Evolutionary conservation across 2,888 invertebrate genomes (phyloP), one percentile per base, ranked within the genome.

Genomic region (Gymnocheta viridis): DNA sequence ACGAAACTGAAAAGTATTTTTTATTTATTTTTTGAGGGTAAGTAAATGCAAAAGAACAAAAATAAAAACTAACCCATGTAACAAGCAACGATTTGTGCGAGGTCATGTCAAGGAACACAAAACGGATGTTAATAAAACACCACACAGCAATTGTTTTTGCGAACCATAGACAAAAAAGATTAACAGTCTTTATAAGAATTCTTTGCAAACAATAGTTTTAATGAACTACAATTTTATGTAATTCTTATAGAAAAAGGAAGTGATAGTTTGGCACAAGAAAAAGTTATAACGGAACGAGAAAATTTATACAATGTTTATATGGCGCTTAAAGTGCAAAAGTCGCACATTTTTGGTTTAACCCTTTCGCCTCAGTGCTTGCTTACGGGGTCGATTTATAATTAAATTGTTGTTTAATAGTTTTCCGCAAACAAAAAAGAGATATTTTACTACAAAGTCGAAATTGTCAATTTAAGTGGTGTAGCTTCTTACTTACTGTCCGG

Each of bases 261-360:
- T 67, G 35, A 73, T 44, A 73, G 82, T 73, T 72, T 60, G 49
- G 66, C 56, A 60, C 67, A 60, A 56, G 12, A n/a, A 27, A 29
- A 54, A 32, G 72, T 49, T 80, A 67, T 77, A 81, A 77, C 80
- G 80, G 80, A 72, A 80, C 80, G 70, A 47, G 22, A 69, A 73
- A 76, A 62, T 84, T 76, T 80, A 64, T 77, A 56, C 22, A 72
- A 62, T 72, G 27, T 72, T 58, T 72, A 67, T 72, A 84, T 69
- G 72, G 77, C 56, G 77, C 62, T 81, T 73, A 76, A 81, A 81
- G 56, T 84, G 72, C 77, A 81, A 73, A 69, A 84, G 84, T 81
- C 83, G 67, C 83, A 80, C 62, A 73, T 73, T 81, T 81, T 77
- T 44, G 47, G 60, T 77, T 77, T 62, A 62, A 81, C 54, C 62